Evolutionary conservation across 2,797 vertebrate species (phyloP), one percentile per base, ranked within the genome.

Genomic region (Buphagus erythrorhynchus): DNA sequence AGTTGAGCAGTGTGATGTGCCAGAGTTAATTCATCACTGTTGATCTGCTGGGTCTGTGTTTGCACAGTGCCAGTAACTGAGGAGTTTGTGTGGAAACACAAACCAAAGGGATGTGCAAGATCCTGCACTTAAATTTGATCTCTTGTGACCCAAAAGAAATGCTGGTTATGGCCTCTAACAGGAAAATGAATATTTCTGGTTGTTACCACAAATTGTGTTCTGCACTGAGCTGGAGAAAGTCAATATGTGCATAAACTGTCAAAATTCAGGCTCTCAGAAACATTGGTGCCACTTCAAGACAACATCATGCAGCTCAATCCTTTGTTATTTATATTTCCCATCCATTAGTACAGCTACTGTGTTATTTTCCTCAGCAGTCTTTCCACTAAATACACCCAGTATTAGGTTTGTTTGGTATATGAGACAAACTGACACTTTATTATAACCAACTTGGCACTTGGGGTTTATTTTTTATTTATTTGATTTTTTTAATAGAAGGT

Each of bases 391-490:
- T 86, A 76, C 79, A 88, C 79, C 33, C 71, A 35, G 22, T 86
- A 74, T 73, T 79, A 57, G 52, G 55, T 75, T 95, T 88, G n/a
- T 82, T 96, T 95, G 86, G 86, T 59, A 61, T 58, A 4, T 79
- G 38, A 95, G 86, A 45, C 91, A 67, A 89, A 79, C 95, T 97
- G 95, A 97, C 94, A 96, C 96, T 97, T 96, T 97, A 87, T 91
- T 86, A 43, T 94, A 89, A 74, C 92, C 48, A 86, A 93, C 84
- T 97, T 98, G 96, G 95, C 88, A 86, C 2, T 6, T 92, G 88
- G 82, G 51, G 58, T 96, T 96, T 82, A 40, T 66, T 76, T 95
- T 87, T 88, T 96, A 95, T 96, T 97, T 97, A 96, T 97, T 97
- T 95, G 87, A n/a, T 52, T 84, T 87, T 67, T 55, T 51, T 21